Evolutionary conservation across 2,888 invertebrate genomes (phyloP).

Genomic region (Unio delphinus): DNA sequence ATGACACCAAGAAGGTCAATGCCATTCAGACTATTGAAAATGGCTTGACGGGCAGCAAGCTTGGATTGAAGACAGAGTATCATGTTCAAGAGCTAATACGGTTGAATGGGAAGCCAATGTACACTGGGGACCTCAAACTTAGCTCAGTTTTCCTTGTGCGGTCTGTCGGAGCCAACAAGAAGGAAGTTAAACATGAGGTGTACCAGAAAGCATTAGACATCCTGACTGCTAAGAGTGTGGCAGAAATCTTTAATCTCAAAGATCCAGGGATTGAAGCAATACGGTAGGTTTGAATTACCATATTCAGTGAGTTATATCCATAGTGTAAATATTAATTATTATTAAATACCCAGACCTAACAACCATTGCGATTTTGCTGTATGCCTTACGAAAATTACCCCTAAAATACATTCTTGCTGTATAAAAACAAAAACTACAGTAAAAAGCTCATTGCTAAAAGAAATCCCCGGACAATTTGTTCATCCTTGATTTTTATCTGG

Average conservation of each 20-base stretch:
- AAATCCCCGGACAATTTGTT: too few species aligned
- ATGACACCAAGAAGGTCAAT: conserved; percentile 37
- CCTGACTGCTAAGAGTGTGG: conserved; percentile 44
- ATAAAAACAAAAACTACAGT: too few species aligned
- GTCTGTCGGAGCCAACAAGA: conserved; percentile 49
- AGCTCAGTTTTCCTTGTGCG: conserved; percentile 47
- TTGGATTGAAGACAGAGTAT: conserved; percentile 37
- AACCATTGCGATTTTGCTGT: too few species aligned
- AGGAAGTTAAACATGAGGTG: conserved; percentile 53
- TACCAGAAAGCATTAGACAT: conserved; percentile 50
- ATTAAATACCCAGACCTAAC: too few species aligned
- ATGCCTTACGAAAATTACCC: too few species aligned
- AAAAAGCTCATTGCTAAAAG: too few species aligned
- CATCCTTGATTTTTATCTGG: too few species aligned
- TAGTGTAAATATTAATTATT: too few species aligned
- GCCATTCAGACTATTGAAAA: conserved; percentile 53
- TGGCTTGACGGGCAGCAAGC: conserved; percentile 47
- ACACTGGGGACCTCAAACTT: conserved; percentile 46
- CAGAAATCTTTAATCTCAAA: conserved; percentile 43
- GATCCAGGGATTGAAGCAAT: conserved; percentile 51
- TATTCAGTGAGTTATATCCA: neutral
- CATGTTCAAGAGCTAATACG: conserved; percentile 44
- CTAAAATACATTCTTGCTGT: too few species aligned
- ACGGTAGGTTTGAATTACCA: conserved; percentile 19
- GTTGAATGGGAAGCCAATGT: conserved; percentile 43